phyloP scores from a whole-genome alignment of 2,888 invertebrate species.

The Leptopilina syphax region DNA sequence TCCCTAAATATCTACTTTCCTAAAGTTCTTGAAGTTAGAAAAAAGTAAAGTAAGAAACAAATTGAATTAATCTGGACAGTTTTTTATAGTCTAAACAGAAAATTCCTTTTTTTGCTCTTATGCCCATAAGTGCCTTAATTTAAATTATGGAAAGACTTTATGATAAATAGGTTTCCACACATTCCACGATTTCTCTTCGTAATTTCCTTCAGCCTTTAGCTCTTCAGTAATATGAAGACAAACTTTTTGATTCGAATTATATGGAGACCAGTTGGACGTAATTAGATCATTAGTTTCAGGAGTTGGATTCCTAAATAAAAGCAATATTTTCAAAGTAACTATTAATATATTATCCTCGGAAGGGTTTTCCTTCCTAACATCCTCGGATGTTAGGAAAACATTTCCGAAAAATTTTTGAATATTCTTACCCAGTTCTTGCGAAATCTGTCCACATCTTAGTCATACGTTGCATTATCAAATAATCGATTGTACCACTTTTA shows the following conservation, averaged over 20 bases:
- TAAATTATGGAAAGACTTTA: not conserved
- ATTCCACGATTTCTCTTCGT: constrained; percentile 51
- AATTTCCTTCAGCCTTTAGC: constrained; percentile 47
- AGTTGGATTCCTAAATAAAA: constrained; percentile 63
- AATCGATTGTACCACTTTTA: constrained; percentile 59
- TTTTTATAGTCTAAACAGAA: no score
- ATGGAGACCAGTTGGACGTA: constrained; percentile 59
- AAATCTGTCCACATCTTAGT: constrained; percentile 54
- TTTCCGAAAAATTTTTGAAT: not conserved
- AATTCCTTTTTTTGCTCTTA: no score
- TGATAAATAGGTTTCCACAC: constrained; percentile 55
- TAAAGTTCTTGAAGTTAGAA: no score
- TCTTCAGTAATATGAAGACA: constrained; percentile 63
- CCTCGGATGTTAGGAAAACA: no score
- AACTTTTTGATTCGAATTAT: constrained; percentile 51
- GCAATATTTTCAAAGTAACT: not conserved
- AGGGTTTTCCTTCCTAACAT: no score
- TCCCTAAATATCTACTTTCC: no score
- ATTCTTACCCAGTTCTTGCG: constrained; percentile 62
- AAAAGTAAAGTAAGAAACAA: no score
- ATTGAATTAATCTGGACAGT: no score
- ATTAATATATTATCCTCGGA: no score
- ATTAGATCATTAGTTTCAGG: constrained; percentile 56
- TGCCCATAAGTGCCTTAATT: no score
- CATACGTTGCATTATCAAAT: constrained; percentile 60